A percentile compares a stretch with the other conserved stretches of the same genome.
These are phyloP conservation scores for Falco columbarius DNA, from an alignment of 2,797 vertebrate species.

Conservation along the genomic window DNA sequence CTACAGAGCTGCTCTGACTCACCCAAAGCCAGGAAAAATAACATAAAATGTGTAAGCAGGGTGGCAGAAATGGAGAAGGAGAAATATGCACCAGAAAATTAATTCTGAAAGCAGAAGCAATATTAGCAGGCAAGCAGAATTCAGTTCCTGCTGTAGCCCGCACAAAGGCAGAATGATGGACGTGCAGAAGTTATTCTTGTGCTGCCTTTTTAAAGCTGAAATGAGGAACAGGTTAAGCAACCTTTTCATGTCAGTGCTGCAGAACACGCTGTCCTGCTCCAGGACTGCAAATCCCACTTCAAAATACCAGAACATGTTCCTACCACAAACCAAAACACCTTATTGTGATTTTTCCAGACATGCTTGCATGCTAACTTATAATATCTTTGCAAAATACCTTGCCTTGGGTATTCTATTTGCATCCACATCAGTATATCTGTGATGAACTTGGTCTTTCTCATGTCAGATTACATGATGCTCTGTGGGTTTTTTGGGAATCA, in stretches of 20 bases:
- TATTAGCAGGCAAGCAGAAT: not conserved
- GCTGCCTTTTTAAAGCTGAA: not conserved
- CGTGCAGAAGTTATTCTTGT: not conserved
- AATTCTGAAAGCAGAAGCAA: not conserved
- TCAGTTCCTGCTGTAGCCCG: not conserved
- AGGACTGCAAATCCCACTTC: not conserved
- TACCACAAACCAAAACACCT: not conserved
- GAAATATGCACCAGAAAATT: not conserved
- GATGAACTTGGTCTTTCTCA: not conserved
- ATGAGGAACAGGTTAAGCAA: not conserved
- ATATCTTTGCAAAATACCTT: not conserved
- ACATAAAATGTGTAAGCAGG: not conserved
- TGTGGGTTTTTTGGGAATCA: not conserved
- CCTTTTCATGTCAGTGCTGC: not conserved
- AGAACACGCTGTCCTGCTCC: not conserved
- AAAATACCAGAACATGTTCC: not conserved
- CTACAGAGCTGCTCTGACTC: not conserved
- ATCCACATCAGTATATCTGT: rapidly evolving
- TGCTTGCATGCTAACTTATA: not conserved
- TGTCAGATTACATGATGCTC: not conserved
- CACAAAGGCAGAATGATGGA: not conserved
- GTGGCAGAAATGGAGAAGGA: not conserved
- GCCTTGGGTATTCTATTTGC: not conserved
- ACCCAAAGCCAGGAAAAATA: not conserved
- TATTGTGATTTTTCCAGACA: not conserved